Percentiles rank a stretch among this genome's conserved stretches.
Conservation (phyloP, 1,140 invertebrate species). For the Heliconius hermathena region DNA sequence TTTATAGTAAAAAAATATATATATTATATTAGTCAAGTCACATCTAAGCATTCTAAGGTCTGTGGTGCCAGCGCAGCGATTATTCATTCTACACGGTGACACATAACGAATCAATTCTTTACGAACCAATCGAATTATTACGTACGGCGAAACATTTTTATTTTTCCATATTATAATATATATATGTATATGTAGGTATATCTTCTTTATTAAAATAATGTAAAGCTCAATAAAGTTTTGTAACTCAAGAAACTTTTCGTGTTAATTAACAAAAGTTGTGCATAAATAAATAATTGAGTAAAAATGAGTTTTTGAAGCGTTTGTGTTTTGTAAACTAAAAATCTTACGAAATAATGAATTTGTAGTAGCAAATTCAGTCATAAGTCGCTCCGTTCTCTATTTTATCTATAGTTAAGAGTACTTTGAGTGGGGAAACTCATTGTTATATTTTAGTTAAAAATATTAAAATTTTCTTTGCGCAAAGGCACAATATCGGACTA, state of each 20-base stretch:
- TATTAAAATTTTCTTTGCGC: background rate
- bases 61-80: constrained; percentile 54
- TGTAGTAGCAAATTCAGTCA: background rate
- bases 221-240: background rate
- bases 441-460: too few species aligned
- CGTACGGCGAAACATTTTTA: constrained; percentile 36
- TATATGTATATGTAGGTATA: background rate
- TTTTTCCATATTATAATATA: constrained; percentile 15
- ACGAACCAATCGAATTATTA: constrained; percentile 58
- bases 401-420: too few species aligned
- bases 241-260: background rate
- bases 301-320: background rate
- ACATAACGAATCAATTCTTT: constrained; percentile 76
- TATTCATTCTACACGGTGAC: constrained; percentile 77
- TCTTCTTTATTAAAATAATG: background rate
- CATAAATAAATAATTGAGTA: background rate
- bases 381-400: background rate
- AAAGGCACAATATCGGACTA: too few species aligned
- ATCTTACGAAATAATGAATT: too few species aligned
- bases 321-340: background rate
- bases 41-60: constrained; percentile 47
- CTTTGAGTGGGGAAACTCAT: too few species aligned
- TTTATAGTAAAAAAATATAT: background rate
- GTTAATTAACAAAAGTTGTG: background rate
- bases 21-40: constrained; percentile 12